Evolutionary conservation across 2,113 vertebrate species (phyloP).

Genomic region (Apodemus sylvaticus): DNA sequence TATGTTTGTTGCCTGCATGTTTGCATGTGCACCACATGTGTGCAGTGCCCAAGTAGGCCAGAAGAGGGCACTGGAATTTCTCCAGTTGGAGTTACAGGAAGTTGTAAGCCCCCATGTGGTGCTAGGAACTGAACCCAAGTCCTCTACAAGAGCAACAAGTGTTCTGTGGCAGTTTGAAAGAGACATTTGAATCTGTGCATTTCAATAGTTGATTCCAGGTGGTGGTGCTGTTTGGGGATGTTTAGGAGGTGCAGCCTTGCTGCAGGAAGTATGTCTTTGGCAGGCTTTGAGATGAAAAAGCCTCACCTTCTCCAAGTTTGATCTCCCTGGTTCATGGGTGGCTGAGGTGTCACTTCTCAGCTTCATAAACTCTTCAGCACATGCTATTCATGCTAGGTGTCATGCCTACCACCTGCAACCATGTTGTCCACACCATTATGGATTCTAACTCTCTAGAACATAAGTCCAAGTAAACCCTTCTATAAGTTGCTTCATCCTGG

Average conservation of each 20-base stretch:
- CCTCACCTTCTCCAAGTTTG: not conserved
- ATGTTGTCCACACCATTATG: not conserved
- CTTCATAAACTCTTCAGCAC: not conserved
- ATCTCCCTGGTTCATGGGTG: not conserved
- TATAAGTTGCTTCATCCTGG: not conserved
- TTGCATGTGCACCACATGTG: not conserved
- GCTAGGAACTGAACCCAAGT: not conserved
- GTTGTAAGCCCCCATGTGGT: not conserved
- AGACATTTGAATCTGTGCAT: not conserved
- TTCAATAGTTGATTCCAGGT: not conserved
- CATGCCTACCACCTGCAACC: not conserved
- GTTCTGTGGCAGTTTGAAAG: not conserved
- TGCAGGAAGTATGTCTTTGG: not conserved
- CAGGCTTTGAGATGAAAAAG: not conserved
- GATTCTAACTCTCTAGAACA: not conserved
- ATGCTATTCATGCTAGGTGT: not conserved
- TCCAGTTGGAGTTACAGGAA: not conserved
- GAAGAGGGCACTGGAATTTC: not conserved
- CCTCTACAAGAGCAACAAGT: not conserved
- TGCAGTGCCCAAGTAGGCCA: not conserved
- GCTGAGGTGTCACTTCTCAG: not conserved
- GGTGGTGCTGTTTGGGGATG: not conserved
- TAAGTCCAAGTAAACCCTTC: not conserved
- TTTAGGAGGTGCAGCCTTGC: too few relatives aligned
- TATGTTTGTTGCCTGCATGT: not conserved